Base-by-base conservation (phyloP, 2,797 vertebrate genomes). In the Eulemur mongoz region DNA sequence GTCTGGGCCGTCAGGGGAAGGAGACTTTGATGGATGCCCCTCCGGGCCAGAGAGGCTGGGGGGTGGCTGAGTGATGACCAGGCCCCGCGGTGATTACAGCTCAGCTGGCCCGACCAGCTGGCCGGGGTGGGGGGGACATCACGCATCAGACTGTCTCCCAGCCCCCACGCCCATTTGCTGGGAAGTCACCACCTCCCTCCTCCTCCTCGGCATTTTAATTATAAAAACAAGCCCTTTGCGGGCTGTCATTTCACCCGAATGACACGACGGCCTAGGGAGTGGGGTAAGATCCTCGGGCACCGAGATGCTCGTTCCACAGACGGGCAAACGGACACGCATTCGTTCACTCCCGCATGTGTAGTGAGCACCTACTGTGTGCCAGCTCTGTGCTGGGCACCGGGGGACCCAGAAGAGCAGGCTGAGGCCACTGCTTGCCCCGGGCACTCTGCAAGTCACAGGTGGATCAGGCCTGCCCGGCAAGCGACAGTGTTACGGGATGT, bases 1-100 rank as follows among this genome's bases (percentile, higher is more conserved):
- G 81, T 81, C 80, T 81, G 80, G 81, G 81, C 57, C 5, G 25
- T 73, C 52, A 63, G 27, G 61, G 50, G 79, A 91, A 78, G 82
- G 83, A 80, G 95, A 92, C 2, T 3, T 25, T 93, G 95, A 96
- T 9, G 17, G 91, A 97, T 89, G 86, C 38, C 27, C 13, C 67
- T 76, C 82, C 35, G 3, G 70, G 25, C 30, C 67, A 35, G 54
- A 48, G 65, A 59, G 54, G 81, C 25, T n/a, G 78, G 2, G 30
- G 59, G 65, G 25, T 4, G 4, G 65, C 38, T 81, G 91, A 95
- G 22, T 35, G 95, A 91, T 70, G 94, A 78, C 79, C 57, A 13
- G 83, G 81, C 52, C 40, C 17, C 0, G 7, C 2, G 1, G 32
- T 82, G 82, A 89, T 82, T 83, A 93, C 54, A 95, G 94, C 82